Evolutionary conservation across 2,888 invertebrate species (phyloP).

Genomic region (Phorcus lineatus): DNA sequence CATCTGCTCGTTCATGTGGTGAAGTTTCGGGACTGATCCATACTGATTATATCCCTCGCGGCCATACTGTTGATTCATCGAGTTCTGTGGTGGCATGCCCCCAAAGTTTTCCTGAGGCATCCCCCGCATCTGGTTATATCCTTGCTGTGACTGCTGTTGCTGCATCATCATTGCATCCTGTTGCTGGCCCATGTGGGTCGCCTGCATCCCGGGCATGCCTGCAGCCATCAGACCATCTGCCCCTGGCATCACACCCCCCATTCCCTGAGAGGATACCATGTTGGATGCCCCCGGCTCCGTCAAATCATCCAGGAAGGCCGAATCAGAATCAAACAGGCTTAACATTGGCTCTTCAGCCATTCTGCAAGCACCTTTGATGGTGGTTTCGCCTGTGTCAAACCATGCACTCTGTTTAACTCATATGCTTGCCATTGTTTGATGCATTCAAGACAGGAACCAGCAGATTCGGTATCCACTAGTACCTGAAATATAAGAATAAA

Average conservation of each 20-base stretch:
- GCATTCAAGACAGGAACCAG: slow-evolving; percentile 27
- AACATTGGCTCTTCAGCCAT: slow-evolving; percentile 68
- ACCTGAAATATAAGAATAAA: slow-evolving; percentile 17
- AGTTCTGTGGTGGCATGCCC: slow-evolving; percentile 32
- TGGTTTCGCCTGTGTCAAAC: slow-evolving; percentile 16
- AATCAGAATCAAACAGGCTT: slow-evolving; percentile 64
- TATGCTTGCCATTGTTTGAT: slow-evolving; percentile 16
- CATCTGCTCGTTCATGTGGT: slow-evolving; percentile 37
- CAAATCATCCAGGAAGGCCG: slow-evolving; percentile 66
- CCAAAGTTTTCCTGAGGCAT: slow-evolving; percentile 30
- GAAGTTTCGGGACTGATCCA: slow-evolving; percentile 36
- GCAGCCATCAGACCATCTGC: slow-evolving; percentile 39
- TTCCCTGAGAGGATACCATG: slow-evolving; percentile 32
- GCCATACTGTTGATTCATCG: slow-evolving; percentile 34
- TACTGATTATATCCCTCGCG: slow-evolving; percentile 39
- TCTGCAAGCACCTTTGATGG: slow-evolving; percentile 10
- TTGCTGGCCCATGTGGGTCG: slow-evolving; percentile 27
- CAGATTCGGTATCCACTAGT: slow-evolving; percentile 30
- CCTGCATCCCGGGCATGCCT: slow-evolving; percentile 33
- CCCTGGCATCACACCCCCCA: slow-evolving; percentile 34
- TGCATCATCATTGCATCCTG: slow-evolving; percentile 40
- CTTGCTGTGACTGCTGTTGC: slow-evolving; percentile 37
- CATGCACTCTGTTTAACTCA: not conserved
- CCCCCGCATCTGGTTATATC: slow-evolving; percentile 32
- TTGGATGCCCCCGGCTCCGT: slow-evolving; percentile 42